phyloP scores from a whole-genome alignment of 2,797 vertebrate genomes.

The Vipera latastei region DNA sequence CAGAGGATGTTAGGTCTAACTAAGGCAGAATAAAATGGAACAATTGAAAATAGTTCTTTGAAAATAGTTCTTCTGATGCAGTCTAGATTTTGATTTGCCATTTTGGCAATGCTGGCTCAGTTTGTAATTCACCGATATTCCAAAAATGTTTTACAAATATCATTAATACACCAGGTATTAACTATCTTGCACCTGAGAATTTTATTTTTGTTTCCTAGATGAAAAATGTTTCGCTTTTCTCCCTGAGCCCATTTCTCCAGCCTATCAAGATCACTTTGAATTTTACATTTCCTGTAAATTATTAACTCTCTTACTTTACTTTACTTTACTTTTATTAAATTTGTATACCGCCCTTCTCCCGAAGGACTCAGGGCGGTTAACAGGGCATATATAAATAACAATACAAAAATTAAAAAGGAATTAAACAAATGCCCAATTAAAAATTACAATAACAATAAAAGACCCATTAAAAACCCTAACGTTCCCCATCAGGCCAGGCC shows the following conservation, averaged over 20 bases:
- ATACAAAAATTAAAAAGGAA: no score
- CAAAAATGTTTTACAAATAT: neutral
- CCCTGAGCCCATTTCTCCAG: neutral
- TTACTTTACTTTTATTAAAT: no score
- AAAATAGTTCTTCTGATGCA: neutral
- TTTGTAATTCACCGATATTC: neutral
- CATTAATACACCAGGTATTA: neutral
- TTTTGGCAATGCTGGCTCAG: neutral
- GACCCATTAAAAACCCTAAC: no score
- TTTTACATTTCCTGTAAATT: neutral
- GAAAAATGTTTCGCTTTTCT: neutral
- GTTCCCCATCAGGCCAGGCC: no score
- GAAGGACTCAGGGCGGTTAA: no score
- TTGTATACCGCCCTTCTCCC: no score
- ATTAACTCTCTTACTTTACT: no score
- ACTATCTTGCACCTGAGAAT: neutral
- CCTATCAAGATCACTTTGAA: neutral
- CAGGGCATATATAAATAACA: no score
- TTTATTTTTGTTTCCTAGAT: neutral
- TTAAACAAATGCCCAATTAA: no score
- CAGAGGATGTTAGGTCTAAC: neutral
- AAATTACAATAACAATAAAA: no score
- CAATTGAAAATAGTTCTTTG: neutral
- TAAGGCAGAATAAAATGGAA: neutral
- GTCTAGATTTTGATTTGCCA: neutral